phyloP scores from a whole-genome alignment of 2,113 vertebrate genomes.

The Sula dactylatra region DNA sequence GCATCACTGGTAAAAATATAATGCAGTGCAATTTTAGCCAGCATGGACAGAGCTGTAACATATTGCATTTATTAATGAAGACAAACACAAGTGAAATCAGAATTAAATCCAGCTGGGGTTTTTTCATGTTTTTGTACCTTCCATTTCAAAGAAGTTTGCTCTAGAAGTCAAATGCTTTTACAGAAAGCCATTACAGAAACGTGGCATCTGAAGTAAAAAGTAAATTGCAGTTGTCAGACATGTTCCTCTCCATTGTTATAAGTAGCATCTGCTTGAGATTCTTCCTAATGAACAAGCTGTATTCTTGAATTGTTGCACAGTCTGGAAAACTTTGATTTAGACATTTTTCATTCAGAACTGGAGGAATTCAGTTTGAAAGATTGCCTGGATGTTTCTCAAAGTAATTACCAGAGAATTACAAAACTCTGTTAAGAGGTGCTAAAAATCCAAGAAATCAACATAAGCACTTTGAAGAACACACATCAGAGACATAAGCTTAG shows the following conservation, averaged over 20 bases:
- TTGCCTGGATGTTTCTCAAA: not conserved
- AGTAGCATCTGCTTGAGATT: constrained; percentile 1
- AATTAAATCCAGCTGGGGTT: not conserved
- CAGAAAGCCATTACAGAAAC: constrained; percentile 1
- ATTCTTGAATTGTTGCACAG: not conserved
- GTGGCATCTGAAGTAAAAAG: not conserved
- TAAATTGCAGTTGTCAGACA: not conserved
- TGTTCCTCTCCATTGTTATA: not conserved
- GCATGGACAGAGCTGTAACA: not conserved
- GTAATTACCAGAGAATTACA: constrained; percentile 21
- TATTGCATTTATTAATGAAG: not conserved
- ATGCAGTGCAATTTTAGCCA: not conserved
- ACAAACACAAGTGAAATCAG: not conserved
- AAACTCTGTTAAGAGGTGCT: not conserved
- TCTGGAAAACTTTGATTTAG: not conserved
- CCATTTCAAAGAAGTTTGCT: not conserved
- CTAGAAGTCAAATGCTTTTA: not conserved
- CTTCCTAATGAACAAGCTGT: not conserved
- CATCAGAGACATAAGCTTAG: not conserved
- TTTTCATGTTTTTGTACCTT: not conserved
- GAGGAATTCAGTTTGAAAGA: not conserved
- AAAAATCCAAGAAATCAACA: constrained; percentile 8
- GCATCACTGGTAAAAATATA: not conserved
- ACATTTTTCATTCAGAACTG: not conserved
- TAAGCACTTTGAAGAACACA: not conserved